A percentile compares a stretch with the other conserved stretches of the same genome.
Evolutionary conservation across 2,113 vertebrate genomes (phyloP).

Genomic region (Gasterosteus aculeatus): DNA sequence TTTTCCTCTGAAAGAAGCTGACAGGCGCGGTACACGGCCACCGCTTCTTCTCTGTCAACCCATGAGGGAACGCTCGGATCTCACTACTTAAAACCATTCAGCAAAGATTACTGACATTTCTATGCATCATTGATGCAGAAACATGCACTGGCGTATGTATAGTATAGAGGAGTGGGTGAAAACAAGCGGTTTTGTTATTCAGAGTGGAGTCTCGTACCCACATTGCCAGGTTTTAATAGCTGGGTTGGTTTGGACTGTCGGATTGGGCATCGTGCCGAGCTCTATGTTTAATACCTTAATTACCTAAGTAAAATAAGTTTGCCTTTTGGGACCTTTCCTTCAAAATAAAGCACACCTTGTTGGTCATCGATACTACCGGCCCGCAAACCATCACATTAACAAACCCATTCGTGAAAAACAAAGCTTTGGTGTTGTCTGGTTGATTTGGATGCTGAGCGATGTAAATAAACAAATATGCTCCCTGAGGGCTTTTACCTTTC

Average conservation of each 20-base stretch:
- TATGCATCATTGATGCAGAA: not conserved
- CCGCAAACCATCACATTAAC: not conserved
- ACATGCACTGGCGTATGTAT: not conserved
- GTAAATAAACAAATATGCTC: not conserved
- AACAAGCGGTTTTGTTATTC: not conserved
- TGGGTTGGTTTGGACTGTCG: not conserved
- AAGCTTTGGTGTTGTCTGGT: not conserved
- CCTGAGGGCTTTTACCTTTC: constrained; percentile 13
- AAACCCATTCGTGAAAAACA: not conserved
- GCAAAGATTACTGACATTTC: not conserved
- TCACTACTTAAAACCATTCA: not conserved
- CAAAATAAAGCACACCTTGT: not conserved
- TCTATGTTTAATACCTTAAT: constrained; percentile 8
- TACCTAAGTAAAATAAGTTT: not conserved
- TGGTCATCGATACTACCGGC: not conserved
- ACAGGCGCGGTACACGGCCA: not conserved
- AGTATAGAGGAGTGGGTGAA: not conserved
- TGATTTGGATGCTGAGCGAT: not conserved
- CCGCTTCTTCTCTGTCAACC: not conserved
- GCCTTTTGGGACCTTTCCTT: constrained; percentile 8
- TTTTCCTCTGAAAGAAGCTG: not conserved
- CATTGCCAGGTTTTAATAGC: not conserved
- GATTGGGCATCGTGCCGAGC: not conserved
- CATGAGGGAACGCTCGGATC: not conserved
- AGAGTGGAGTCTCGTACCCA: not conserved